Evolutionary conservation across 2,113 vertebrate species (phyloP).

Genomic region (Tapirus terrestris): DNA sequence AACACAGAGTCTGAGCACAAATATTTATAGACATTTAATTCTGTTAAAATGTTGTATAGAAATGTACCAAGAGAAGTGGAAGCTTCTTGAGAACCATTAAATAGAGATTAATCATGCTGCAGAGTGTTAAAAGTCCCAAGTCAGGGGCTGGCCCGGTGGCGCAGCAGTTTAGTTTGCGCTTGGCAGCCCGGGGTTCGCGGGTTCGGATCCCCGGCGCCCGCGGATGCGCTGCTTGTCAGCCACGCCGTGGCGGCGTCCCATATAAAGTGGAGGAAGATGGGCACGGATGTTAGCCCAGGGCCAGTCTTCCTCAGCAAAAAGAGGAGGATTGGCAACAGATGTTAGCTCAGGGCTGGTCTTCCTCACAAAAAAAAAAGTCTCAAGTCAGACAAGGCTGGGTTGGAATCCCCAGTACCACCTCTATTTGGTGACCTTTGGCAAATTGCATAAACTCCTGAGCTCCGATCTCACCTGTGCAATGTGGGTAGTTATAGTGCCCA

Average conservation of each 20-base stretch:
- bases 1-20: background rate
- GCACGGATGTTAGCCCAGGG: too few species aligned
- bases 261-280: too few species aligned
- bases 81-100: background rate
- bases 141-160: too few species aligned
- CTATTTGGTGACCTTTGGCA: background rate
- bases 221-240: too few species aligned
- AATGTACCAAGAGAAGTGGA: background rate
- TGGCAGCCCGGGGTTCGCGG: too few species aligned
- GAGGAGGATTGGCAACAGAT: too few species aligned
- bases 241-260: too few species aligned
- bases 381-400: background rate
- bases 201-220: too few species aligned
- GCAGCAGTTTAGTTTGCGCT: too few species aligned
- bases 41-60: background rate
- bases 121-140: accelerated
- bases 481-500: accelerated
- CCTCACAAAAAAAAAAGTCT: too few species aligned
- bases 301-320: too few species aligned
- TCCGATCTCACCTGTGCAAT: background rate
- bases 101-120: background rate
- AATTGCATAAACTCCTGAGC: background rate
- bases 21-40: background rate
- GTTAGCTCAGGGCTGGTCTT: too few species aligned
- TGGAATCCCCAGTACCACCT: background rate